Evolutionary conservation across 1,140 invertebrate genomes (phyloP).

Genomic region (Drosophila tropicalis): DNA sequence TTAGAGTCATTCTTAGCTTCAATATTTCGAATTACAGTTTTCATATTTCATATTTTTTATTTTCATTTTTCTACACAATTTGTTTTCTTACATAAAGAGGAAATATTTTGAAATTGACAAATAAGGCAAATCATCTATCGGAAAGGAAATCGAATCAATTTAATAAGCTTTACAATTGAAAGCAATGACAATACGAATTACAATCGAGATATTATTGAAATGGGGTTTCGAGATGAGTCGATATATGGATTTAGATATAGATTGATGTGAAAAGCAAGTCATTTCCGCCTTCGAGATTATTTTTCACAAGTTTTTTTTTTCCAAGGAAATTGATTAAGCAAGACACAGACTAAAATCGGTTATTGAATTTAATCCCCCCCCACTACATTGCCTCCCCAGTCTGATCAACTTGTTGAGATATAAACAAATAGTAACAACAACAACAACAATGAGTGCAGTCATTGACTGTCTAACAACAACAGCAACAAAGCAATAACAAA

Average conservation of each 20-base stretch:
- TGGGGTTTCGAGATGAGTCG: not conserved
- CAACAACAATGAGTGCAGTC: conserved; percentile 52
- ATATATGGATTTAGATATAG: not conserved
- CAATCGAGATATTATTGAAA: conserved; percentile 5
- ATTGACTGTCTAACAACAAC: conserved; percentile 50
- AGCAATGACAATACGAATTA: conserved; percentile 17
- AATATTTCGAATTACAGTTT: no score
- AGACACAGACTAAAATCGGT: conserved; percentile 38
- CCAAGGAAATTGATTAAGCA: conserved; percentile 33
- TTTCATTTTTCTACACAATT: not conserved
- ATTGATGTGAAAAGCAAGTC: not conserved
- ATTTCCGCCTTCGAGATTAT: conserved; percentile 7
- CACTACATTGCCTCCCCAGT: not conserved
- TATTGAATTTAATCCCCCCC: conserved; percentile 38
- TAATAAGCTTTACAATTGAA: not conserved
- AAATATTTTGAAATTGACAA: not conserved
- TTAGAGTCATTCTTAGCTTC: no score
- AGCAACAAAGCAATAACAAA: conserved; percentile 42
- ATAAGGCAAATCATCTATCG: conserved; percentile 9
- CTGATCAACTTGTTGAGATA: conserved; percentile 63
- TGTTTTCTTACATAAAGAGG: not conserved
- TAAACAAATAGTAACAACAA: conserved; percentile 24
- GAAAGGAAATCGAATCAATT: conserved; percentile 13
- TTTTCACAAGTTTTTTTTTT: conserved; percentile 13
- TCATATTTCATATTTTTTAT: no score